phyloP scores from a whole-genome alignment of 2,888 invertebrate species.

The Agrotis puta region DNA sequence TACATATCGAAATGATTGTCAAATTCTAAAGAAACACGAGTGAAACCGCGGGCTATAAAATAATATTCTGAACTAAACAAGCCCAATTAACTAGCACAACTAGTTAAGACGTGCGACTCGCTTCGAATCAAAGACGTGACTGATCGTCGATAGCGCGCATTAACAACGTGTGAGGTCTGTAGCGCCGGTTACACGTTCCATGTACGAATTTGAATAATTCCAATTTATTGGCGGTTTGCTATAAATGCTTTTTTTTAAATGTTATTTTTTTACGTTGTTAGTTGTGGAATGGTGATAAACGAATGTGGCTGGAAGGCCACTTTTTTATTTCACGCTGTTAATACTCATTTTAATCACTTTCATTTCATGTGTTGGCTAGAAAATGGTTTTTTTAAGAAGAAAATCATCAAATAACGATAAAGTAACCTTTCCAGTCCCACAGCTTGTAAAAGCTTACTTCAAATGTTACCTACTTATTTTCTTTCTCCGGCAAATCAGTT shows the following conservation, averaged over 20 bases:
- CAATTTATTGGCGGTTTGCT: constrained; percentile 54
- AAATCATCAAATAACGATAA: too few relatives aligned
- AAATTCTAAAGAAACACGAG: too few relatives aligned
- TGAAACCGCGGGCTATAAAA: too few relatives aligned
- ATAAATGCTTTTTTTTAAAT: constrained; percentile 6
- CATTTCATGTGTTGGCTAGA: too few relatives aligned
- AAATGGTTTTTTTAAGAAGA: too few relatives aligned
- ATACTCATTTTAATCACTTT: too few relatives aligned
- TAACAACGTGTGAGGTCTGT: constrained; percentile 83
- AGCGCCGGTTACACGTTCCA: constrained; percentile 72
- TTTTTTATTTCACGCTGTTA: not conserved
- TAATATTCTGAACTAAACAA: not conserved
- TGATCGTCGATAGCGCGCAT: constrained; percentile 74
- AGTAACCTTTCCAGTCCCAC: too few relatives aligned
- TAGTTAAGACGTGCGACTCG: constrained; percentile 22
- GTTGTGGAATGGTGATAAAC: not conserved
- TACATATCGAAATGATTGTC: too few relatives aligned
- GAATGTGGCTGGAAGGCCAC: not conserved
- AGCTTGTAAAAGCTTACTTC: too few relatives aligned
- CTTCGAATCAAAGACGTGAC: constrained; percentile 70
- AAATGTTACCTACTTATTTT: too few relatives aligned
- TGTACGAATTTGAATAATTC: constrained; percentile 75
- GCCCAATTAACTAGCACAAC: constrained; percentile 40
- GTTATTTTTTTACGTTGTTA: constrained; percentile 15
- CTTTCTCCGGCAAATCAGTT: too few relatives aligned